These are phyloP conservation scores for Indicator indicator DNA, from an alignment of 2,113 vertebrate genomes.

Conservation along the genomic window DNA sequence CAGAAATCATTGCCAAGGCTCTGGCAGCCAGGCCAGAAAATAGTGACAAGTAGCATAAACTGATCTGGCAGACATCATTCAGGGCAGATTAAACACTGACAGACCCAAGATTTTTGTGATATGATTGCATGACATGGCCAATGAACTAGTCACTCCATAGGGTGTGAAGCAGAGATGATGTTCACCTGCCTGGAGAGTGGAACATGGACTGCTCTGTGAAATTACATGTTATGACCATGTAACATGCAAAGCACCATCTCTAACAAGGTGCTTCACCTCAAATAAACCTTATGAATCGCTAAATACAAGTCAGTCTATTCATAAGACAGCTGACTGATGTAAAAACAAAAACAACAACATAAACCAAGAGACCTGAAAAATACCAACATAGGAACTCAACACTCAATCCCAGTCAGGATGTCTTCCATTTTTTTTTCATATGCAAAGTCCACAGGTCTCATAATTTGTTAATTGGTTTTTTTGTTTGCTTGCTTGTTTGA, in stretches of 20 bases:
- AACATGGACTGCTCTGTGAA: neutral
- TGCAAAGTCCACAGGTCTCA: neutral
- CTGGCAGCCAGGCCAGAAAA: constrained; percentile 29
- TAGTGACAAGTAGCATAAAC: constrained; percentile 32
- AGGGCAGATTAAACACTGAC: constrained; percentile 55
- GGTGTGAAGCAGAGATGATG: constrained; percentile 10
- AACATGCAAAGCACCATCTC: constrained; percentile 4
- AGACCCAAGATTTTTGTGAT: constrained; percentile 56
- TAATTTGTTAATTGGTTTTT: neutral
- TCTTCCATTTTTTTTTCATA: neutral
- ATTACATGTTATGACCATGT: neutral
- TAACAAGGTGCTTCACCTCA: constrained; percentile 19
- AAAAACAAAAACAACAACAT: neutral
- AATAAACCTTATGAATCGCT: neutral
- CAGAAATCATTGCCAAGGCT: constrained; percentile 23
- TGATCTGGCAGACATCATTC: constrained; percentile 59
- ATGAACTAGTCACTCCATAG: constrained; percentile 32
- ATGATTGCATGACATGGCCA: constrained; percentile 47
- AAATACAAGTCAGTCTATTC: neutral
- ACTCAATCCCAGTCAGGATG: neutral
- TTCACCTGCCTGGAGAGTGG: neutral
- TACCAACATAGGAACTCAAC: neutral
- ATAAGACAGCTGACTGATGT: neutral
- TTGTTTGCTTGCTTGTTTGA: neutral
- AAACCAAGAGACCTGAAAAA: neutral